Conservation (phyloP, 2,113 vertebrate genomes). For the Lanius collurio region DNA sequence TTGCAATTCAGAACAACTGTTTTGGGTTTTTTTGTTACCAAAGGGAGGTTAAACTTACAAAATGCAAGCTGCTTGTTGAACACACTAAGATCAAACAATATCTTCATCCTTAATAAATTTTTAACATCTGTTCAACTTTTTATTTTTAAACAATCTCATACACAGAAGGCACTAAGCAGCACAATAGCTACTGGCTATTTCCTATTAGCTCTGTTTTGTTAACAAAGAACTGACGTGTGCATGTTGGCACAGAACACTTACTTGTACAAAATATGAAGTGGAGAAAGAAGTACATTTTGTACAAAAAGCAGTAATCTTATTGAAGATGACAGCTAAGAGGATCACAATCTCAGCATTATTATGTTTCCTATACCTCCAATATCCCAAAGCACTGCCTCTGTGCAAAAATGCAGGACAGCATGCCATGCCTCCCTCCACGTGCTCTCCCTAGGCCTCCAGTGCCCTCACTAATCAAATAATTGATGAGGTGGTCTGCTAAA, state of each 20-base stretch:
- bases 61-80: background rate
- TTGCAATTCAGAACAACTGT: background rate
- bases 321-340: background rate
- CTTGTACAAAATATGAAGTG: background rate
- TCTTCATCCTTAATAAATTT: background rate
- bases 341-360: background rate
- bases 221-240: background rate
- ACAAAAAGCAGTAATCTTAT: background rate
- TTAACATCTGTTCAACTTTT: background rate
- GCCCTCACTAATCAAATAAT: background rate
- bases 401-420: background rate
- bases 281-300: background rate
- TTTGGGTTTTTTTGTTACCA: background rate
- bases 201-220: background rate
- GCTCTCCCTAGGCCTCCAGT: background rate
- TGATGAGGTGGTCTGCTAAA: background rate
- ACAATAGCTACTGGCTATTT: background rate
- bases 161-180: background rate
- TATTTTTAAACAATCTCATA: background rate
- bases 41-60: background rate
- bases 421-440: accelerated
- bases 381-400: background rate
- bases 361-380: accelerated
- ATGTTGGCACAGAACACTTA: background rate
- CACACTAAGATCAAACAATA: background rate